A percentile compares a stretch with the other conserved stretches of the same genome.
Conservation (phyloP, 2,888 invertebrate genomes). For the Oscheius onirici region DNA sequence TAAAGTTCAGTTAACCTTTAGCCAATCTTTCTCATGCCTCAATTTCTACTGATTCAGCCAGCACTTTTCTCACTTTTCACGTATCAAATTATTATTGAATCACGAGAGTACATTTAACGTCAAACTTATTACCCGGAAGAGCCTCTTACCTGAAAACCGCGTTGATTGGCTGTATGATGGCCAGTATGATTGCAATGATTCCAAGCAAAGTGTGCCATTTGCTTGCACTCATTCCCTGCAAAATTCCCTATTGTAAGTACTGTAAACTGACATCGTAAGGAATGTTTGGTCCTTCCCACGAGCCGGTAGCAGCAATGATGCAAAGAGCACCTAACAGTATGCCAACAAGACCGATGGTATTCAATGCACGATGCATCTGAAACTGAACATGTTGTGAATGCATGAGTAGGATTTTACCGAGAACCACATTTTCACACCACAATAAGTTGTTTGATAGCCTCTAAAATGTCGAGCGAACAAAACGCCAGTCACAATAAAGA, state of each 20-base stretch:
- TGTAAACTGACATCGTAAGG: background rate
- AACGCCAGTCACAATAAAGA: conserved; percentile 51
- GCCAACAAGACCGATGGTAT: conserved; percentile 3
- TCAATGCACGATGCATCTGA: conserved; percentile 22
- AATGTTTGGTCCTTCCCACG: background rate
- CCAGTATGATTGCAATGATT: conserved; percentile 9
- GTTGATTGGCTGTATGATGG: conserved; percentile 14
- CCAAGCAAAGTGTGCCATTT: conserved; percentile 4
- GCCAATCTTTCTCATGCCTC: no score
- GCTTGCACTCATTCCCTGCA: background rate
- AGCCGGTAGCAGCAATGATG: background rate
- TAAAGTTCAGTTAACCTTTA: no score
- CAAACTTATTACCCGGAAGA: background rate
- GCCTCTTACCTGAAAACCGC: conserved; percentile 9
- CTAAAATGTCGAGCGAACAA: conserved; percentile 51
- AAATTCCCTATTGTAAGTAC: background rate
- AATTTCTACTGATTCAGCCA: no score
- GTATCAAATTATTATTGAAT: no score
- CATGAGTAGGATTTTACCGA: conserved; percentile 29
- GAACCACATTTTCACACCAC: conserved; percentile 54
- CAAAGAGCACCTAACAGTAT: background rate
- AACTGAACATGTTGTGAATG: no score
- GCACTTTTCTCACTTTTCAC: no score
- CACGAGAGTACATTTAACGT: no score
- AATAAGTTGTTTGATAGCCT: conserved; percentile 42